Conservation (phyloP, 2,888 invertebrate genomes). For the Bruchidius siliquastri region DNA sequence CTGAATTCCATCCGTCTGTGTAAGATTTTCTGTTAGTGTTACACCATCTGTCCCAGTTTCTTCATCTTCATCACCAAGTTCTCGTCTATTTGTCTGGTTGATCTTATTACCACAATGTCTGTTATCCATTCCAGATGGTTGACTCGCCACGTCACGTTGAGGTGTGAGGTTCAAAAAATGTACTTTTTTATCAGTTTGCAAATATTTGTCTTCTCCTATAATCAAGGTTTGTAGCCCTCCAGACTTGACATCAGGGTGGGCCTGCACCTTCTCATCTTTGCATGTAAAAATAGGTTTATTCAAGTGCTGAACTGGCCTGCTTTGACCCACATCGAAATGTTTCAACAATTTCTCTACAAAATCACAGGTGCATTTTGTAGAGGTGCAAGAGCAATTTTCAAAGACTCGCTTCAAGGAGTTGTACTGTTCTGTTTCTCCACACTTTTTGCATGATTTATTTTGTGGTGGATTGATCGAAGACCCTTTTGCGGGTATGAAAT, state of each 20-base stretch:
- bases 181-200: slow-evolving; percentile 9
- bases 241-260: not conserved
- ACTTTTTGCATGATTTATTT: not conserved
- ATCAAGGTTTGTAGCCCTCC: slow-evolving; percentile 4
- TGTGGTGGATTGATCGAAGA: not conserved
- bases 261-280: not conserved
- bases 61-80: not conserved
- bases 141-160: slow-evolving; percentile 1
- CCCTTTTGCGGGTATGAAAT: slow-evolving; percentile 2
- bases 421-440: not conserved
- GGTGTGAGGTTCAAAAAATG: not conserved
- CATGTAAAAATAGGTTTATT: not conserved
- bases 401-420: slow-evolving; percentile 17
- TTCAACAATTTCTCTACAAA: slow-evolving; percentile 25
- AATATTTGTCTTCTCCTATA: slow-evolving; percentile 4
- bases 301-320: not conserved
- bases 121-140: not conserved
- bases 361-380: slow-evolving; percentile 17
- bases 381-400: slow-evolving; percentile 17
- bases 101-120: not conserved
- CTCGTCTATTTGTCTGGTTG: not conserved
- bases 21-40: not conserved
- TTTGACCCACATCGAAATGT: slow-evolving; percentile 13
- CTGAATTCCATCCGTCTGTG: not conserved
- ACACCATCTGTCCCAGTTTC: not conserved